Conservation (phyloP, 2,797 vertebrate species). For the Choloepus didactylus region DNA sequence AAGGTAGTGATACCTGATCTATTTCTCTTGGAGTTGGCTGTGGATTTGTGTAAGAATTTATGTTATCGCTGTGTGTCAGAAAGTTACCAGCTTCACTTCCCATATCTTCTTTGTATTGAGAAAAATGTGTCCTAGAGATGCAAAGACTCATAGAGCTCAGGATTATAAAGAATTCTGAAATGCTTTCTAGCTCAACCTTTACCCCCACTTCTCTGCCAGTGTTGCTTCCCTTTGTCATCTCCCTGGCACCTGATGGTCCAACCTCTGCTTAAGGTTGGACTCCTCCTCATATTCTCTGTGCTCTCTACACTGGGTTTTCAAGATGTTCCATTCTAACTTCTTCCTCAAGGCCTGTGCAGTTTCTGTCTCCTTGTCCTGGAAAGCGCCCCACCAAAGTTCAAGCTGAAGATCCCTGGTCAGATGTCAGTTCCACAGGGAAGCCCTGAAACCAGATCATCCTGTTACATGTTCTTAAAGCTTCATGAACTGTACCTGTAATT, state of each 20-base stretch:
- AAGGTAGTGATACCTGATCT: constrained; percentile 90
- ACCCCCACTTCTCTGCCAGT: accelerated
- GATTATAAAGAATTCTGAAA: background rate
- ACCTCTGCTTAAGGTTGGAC: background rate
- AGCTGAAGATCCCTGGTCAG: background rate
- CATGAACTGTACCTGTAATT: background rate
- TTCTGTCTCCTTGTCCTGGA: background rate
- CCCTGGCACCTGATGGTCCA: background rate
- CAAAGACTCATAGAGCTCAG: background rate
- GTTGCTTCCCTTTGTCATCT: background rate
- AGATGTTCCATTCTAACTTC: background rate
- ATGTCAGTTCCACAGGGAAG: background rate
- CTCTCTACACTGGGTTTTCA: background rate
- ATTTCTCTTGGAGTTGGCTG: background rate
- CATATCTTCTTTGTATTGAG: background rate
- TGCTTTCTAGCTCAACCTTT: background rate
- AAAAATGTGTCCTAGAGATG: background rate
- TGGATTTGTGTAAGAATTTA: background rate
- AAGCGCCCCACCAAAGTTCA: background rate
- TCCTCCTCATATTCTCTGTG: background rate
- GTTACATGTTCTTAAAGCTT: background rate
- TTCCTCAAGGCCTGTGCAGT: background rate
- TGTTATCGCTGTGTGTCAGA: background rate
- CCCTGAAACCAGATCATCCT: background rate
- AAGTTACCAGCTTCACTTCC: background rate